Evolutionary conservation across 2,888 invertebrate species (phyloP).

Genomic region (Cheilosia vernalis): DNA sequence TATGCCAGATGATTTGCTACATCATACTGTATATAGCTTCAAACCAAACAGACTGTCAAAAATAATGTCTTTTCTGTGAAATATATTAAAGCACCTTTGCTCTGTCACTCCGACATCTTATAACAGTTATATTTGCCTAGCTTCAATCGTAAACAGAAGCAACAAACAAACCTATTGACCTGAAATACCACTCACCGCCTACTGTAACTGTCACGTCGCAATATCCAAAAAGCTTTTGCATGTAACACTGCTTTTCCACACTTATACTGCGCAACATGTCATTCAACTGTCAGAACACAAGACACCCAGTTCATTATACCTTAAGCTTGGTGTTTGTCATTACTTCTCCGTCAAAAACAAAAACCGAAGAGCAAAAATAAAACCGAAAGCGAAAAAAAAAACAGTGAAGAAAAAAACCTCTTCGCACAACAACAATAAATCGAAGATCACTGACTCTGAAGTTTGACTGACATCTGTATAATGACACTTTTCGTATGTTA

Average conservation of each 20-base stretch:
- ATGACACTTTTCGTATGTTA: conserved; percentile 30
- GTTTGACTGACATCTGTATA: conserved; percentile 36
- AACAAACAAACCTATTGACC: conserved; percentile 10
- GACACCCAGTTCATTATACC: conserved; percentile 31
- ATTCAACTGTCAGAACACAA: conserved; percentile 43
- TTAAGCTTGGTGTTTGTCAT: conserved; percentile 31
- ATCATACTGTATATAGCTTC: no score
- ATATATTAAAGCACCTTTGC: no score
- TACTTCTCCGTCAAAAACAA: conserved; percentile 28
- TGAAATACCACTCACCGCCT: neutral
- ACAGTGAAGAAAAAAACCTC: conserved; percentile 22
- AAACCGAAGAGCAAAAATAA: conserved; percentile 10
- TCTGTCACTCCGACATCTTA: no score
- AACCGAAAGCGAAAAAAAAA: conserved; percentile 46
- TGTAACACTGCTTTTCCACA: neutral
- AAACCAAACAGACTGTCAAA: no score
- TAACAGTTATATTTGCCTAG: no score
- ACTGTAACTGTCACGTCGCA: conserved; percentile 9
- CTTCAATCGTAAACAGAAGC: neutral
- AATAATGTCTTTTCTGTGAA: no score
- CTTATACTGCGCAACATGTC: conserved; percentile 46
- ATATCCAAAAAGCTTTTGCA: conserved; percentile 5
- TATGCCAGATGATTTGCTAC: no score
- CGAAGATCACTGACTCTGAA: conserved; percentile 38
- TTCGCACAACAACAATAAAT: conserved; percentile 41